Base-by-base conservation (phyloP, 2,113 vertebrate genomes). In the Eulemur rufifrons region DNA sequence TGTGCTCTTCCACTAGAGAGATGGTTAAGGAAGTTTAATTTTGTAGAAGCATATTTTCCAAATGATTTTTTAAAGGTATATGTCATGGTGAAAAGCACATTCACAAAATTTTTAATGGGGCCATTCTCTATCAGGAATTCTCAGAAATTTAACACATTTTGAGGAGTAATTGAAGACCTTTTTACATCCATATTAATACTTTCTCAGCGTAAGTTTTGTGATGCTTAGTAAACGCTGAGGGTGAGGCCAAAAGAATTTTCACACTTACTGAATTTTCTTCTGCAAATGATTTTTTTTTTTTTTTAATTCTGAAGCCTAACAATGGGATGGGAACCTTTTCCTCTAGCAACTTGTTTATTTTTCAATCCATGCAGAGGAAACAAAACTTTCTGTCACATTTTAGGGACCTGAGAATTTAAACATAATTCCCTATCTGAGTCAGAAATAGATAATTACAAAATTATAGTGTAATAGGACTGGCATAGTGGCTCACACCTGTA, bases 361-460 rank as follows among this genome's bases (percentile, higher is more conserved):
- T n/a, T 84, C 29, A 94, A 88, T 64, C 20, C 23, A 61, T 39
- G 27, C 1, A 52, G 37, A 91, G 45, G 37, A 87, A 86, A 87
- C 20, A 86, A 14, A 89, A 80, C 3, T 94, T 96, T 76, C 32
- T 56, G n/a, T 89, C 81, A 76, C n/a, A 74, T 87, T 85, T 54
- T 69, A 76, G 52, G 6, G 17, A 90, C 1, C 15, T 61, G 25
- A 92, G 18, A 76, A 61, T 89, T 84, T 76, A 95, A 94, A 66
- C 73, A 83, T 87, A 95, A 45, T 9, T 42, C 10, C 25, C 54
- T n/a, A 1, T 50, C 25, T 25, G 18, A 92, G 23, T 83, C 9
- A 92, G 52, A 96, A 95, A 81, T 81, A 81, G 80, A 37, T 74
- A 94, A 86, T 50, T 94, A 89, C 8, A 86, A n/a, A 39, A 76